These are phyloP conservation scores for Sebastes kiyomatsui DNA, from an alignment of 2,797 vertebrate genomes.

Conservation along the genomic window DNA sequence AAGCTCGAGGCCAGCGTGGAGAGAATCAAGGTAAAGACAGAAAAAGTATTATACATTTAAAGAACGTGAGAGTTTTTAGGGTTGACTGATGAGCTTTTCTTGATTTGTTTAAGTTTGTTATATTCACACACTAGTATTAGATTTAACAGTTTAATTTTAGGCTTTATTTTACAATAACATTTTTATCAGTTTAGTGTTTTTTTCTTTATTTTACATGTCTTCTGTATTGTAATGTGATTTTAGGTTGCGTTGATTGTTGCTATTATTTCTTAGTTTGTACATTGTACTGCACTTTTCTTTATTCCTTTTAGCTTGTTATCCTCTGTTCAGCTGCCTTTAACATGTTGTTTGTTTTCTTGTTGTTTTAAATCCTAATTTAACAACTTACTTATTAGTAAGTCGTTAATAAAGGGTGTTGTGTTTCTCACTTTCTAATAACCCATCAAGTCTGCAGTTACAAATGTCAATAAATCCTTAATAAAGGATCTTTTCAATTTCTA, in stretches of 20 bases:
- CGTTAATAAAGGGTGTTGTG: neutral
- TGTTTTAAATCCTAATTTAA: neutral
- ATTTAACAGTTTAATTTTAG: neutral
- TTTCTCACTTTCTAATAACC: neutral
- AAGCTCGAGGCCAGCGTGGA: constrained; percentile 91
- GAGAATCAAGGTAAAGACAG: constrained; percentile 88
- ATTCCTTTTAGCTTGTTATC: neutral
- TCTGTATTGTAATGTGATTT: neutral
- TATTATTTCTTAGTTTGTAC: neutral
- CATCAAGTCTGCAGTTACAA: neutral
- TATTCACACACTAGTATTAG: neutral
- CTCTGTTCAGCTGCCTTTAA: neutral
- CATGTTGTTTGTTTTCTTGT: neutral
- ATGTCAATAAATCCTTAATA: neutral
- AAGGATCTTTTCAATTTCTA: neutral
- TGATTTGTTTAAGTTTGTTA: neutral
- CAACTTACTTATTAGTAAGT: neutral
- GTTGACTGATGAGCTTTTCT: neutral
- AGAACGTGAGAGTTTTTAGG: neutral
- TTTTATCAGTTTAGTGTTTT: neutral
- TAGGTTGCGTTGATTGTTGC: neutral
- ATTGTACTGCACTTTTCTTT: neutral
- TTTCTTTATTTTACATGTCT: neutral
- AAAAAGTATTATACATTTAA: neutral
- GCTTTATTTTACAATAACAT: neutral